These are phyloP conservation scores for Esperia sulphurella DNA, from an alignment of 2,888 invertebrate genomes.

Conservation along the genomic window DNA sequence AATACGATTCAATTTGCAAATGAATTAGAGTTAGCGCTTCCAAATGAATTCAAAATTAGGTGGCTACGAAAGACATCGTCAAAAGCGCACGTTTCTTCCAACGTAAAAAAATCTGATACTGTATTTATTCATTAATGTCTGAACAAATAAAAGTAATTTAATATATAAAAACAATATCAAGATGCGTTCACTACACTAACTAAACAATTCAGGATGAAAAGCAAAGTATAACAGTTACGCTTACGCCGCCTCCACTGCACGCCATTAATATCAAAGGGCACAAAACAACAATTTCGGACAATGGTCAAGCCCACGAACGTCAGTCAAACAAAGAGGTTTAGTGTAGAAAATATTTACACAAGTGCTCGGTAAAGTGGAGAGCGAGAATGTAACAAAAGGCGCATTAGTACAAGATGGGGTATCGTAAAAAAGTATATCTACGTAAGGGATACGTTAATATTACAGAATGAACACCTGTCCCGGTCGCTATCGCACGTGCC, in stretches of 20 bases:
- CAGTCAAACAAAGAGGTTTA: conserved; percentile 40
- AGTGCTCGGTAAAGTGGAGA: conserved; percentile 34
- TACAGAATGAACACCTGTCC: conserved; percentile 29
- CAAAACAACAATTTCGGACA: conserved; percentile 27
- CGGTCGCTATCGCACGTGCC: conserved; percentile 45
- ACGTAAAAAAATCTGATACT: conserved; percentile 7
- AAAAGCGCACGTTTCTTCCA: too few species aligned
- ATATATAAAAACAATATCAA: too few species aligned
- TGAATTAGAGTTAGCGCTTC: not conserved
- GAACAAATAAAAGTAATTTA: not conserved
- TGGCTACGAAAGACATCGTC: not conserved
- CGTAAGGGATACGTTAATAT: not conserved
- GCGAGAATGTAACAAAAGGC: conserved; percentile 37
- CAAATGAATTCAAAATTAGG: not conserved
- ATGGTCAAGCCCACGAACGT: conserved; percentile 42
- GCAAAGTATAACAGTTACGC: conserved; percentile 13
- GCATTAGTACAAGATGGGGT: conserved; percentile 33
- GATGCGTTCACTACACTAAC: conserved; percentile 6
- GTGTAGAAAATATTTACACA: conserved; percentile 39
- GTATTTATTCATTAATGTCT: conserved; percentile 5
- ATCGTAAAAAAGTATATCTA: conserved; percentile 6
- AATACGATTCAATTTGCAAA: conserved; percentile 3
- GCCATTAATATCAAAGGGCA: conserved; percentile 24
- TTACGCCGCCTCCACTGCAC: conserved; percentile 20
- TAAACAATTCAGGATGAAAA: conserved; percentile 24